A percentile compares a stretch with the other conserved stretches of the same genome.
Conservation (phyloP, 2,888 invertebrate genomes). For the Chrysomela aeneicollis region DNA sequence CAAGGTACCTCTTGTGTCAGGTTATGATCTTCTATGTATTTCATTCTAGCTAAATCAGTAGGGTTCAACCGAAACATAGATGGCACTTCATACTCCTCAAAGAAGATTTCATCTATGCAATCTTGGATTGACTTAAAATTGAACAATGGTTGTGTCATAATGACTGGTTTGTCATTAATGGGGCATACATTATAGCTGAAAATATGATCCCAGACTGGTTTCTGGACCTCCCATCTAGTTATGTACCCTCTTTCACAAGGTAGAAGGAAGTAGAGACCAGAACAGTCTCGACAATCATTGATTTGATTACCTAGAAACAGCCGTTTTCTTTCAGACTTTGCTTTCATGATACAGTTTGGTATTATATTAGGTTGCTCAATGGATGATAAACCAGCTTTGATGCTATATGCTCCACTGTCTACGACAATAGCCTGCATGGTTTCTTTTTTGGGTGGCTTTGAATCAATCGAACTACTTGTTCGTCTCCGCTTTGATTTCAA, state of each 20-base stretch:
- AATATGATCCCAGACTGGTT: conserved; percentile 94
- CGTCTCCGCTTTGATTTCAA: conserved; percentile 23
- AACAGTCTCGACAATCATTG: conserved; percentile 95
- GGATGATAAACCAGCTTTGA: conserved; percentile 84
- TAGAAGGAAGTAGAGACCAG: conserved; percentile 91
- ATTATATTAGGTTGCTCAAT: conserved; percentile 75
- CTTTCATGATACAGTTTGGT: conserved; percentile 98
- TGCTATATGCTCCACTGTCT: conserved; percentile 89
- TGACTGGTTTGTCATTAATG: conserved; percentile 78
- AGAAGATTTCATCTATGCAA: conserved; percentile 93
- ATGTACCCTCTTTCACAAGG: conserved; percentile 96
- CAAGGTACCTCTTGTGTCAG: conserved; percentile 47
- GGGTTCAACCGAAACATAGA: conserved; percentile 82
- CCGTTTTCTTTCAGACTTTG: conserved; percentile 92
- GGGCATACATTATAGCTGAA: conserved; percentile 88
- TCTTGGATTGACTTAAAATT: conserved; percentile 94
- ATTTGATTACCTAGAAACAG: conserved; percentile 95
- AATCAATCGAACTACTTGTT: conserved; percentile 26
- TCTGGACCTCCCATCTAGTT: conserved; percentile 95
- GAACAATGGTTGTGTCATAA: conserved; percentile 93
- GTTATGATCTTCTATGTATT: conserved; percentile 43
- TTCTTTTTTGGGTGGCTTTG: conserved; percentile 31
- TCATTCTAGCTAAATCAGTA: conserved; percentile 71
- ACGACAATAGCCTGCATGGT: conserved; percentile 46
- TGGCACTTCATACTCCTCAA: conserved; percentile 95